phyloP scores from a whole-genome alignment of 30 jellyfish, hydroid and myxozoan genomes.

The Turritopsis rubra region DNA sequence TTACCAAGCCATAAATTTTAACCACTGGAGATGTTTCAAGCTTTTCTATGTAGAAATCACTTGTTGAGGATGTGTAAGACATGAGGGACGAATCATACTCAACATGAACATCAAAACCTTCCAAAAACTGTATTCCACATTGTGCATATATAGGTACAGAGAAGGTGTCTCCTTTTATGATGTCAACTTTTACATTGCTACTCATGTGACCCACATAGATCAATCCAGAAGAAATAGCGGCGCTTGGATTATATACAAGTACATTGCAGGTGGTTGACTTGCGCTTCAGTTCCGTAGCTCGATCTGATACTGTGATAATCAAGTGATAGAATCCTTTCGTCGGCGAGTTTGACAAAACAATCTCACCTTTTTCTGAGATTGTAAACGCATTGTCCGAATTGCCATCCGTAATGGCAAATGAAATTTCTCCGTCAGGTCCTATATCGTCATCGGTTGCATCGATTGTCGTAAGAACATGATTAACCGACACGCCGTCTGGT shows the following conservation, averaged over 20 bases:
- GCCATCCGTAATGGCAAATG: conserved; percentile 45
- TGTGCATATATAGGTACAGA: conserved; percentile 71
- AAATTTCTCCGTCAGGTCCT: conserved; percentile 67
- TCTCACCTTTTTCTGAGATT: conserved; percentile 45
- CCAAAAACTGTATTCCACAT: conserved; percentile 61
- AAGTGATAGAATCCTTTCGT: conserved; percentile 24
- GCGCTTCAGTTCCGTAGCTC: conserved; percentile 5
- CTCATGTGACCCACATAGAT: neutral
- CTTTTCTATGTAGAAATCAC: neutral
- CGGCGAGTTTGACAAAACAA: conserved; percentile 3
- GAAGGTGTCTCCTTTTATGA: neutral
- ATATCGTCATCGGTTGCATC: conserved; percentile 86
- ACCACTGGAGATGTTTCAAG: neutral
- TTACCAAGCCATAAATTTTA: conserved; percentile 49
- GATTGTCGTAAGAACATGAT: conserved; percentile 18
- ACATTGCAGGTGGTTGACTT: conserved; percentile 10
- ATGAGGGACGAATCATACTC: conserved; percentile 9
- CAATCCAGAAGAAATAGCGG: neutral
- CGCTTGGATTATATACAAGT: neutral
- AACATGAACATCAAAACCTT: conserved; percentile 38
- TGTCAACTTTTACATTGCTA: neutral
- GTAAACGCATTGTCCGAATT: conserved; percentile 45
- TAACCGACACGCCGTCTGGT: conserved; percentile 26
- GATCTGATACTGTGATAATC: conserved; percentile 14
- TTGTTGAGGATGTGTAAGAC: conserved; percentile 21